These are phyloP conservation scores for Pseudomyrmex flavicornis DNA, from an alignment of 1,140 invertebrate genomes.

Conservation along the genomic window DNA sequence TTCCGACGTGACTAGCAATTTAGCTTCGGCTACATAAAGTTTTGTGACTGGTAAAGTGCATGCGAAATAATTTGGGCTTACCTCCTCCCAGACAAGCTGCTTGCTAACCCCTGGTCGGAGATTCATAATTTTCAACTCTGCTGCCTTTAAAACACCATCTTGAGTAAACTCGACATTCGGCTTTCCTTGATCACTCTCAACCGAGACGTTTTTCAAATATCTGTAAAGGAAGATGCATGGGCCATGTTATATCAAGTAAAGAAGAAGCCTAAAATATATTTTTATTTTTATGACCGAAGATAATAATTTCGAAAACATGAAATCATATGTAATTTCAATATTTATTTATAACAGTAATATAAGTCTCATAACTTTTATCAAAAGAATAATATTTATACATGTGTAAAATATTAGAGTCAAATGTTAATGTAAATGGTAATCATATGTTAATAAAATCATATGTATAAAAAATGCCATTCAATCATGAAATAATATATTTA, in stretches of 20 bases:
- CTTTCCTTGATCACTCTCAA: constrained; percentile 91
- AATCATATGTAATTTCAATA: background rate
- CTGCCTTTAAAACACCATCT: constrained; percentile 94
- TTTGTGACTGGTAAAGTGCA: constrained; percentile 39
- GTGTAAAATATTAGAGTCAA: too few species aligned
- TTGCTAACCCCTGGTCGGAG: constrained; percentile 91
- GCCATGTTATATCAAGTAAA: background rate
- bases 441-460: too few species aligned
- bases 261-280: background rate
- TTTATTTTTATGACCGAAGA: constrained; percentile 14
- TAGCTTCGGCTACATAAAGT: constrained; percentile 31
- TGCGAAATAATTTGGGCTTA: constrained; percentile 83
- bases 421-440: too few species aligned
- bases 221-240: constrained; percentile 83
- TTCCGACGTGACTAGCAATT: background rate
- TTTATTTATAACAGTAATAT: too few species aligned
- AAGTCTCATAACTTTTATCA: too few species aligned
- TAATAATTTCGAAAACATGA: background rate
- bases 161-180: constrained; percentile 94
- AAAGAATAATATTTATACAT: too few species aligned
- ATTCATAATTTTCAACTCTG: constrained; percentile 97
- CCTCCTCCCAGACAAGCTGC: constrained; percentile 95
- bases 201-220: constrained; percentile 93
- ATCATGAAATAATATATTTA: too few species aligned
- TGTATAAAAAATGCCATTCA: too few species aligned